Base-by-base conservation (phyloP, 2,888 invertebrate species). In the Acrobasis repandana region DNA sequence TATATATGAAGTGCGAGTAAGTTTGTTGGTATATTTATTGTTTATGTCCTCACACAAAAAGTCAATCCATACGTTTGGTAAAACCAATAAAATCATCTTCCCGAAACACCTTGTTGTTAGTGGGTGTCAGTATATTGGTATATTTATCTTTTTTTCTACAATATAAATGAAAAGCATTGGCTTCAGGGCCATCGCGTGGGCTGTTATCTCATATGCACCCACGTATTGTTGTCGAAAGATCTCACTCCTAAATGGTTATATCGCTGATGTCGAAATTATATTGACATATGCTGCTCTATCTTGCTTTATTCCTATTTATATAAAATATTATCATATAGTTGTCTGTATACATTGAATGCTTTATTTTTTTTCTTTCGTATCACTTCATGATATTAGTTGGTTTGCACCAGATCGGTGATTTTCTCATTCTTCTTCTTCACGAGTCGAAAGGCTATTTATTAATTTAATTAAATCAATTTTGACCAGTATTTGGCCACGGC, bases 171-270 rank as follows among this genome's bases (percentile, higher is more conserved):
- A 57, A 57, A 48, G 15, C 38, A 58, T 49, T 38, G 57, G 48
- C 34, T 36, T 20, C 58, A 49, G 47, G 46, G 56, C 33, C 56
- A 14, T 18, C 14, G 47, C 46, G 49, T 58, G 49, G 58, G 58
- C 18, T 38, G 58, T 20, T 38, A 36, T 50, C 36, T 49, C 15
- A 10, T 48, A 34, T 20, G 49, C 58, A 49, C 58, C 58, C 50
- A 58, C 58, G 20, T 49, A 18, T 18, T n/a, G 34, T 48, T 50
- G 58, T 58, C 49, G 38, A 58, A 58, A 57, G 47, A 34, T 48
- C 57, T 57, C 20, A 15, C 47, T 48, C 50, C 38, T 38, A 49
- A 36, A 58, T 50, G 58, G 58, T 36, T 49, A 49, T 36, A 38
- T 48, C 28, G 47, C 34, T 15, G 20, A 20, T 58, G 57, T 58